Evolutionary conservation across 2,797 vertebrate genomes (phyloP), one percentile per base, ranked within the genome.

Genomic region (Sebastes wilsoni): DNA sequence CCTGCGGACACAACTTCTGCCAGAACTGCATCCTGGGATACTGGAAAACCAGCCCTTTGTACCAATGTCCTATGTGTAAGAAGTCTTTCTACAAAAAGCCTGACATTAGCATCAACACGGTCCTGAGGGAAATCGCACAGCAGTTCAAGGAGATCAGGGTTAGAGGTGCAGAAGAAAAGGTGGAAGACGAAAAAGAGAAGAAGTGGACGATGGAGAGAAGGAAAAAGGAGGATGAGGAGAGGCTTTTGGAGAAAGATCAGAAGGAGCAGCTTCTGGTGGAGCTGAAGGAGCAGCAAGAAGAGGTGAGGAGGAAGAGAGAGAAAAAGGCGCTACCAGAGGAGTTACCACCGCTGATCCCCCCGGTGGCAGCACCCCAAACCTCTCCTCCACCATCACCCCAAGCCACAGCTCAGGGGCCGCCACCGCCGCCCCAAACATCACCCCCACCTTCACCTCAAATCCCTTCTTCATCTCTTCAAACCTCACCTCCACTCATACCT

Each of bases 1-100:
- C 96, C 59, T 96, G 96, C 2, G 96, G 96, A 65, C 96, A 96
- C 91, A 96, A 96, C 89, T 96, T 96, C 89, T 96, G 96, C 92
- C 95, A 96, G 87, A 66, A 79, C 79, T 96, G 96, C 88, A 96
- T 96, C 11, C 81, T 96, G 71, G 93, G 94, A 87, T 96, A 96
- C 93, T 96, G 96, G 96, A 94, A 91, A 65, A 94, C 89, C 77
- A 94, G 95, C 56, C 86, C 89, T 2, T 46, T 95, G 59, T 95
- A 92, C 80, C 96, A 95, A 92, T 96, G 96, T 65, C 96, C 96
- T 3, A 96, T 96, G 93, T 96, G 96, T 75, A 96, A 96, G 90
- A 96, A 96, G 93, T 87, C 93, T 38, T 96, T 96, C 89, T 62
- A 87, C 85, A 96, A 95, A 72, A 90, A 94, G 77, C 96, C 96